Percentiles rank a stretch among this genome's conserved stretches.
These are phyloP conservation scores for Ochropacha duplaris DNA, from an alignment of 2,888 invertebrate genomes.

Conservation along the genomic window DNA sequence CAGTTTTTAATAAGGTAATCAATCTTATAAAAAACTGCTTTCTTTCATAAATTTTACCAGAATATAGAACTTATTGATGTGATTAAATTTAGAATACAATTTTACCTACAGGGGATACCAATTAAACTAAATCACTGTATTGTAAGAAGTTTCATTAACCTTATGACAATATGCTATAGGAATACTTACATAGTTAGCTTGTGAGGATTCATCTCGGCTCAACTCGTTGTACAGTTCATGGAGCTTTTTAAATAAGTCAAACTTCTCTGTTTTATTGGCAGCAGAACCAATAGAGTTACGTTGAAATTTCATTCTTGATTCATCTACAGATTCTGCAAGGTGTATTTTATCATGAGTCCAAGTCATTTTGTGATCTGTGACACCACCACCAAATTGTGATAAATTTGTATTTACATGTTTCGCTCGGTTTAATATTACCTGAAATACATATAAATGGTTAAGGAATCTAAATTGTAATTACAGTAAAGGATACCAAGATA, in stretches of 20 bases:
- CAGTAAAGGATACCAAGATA: slow-evolving; percentile 36
- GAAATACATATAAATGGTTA: slow-evolving; percentile 41
- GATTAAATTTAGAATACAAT: no score
- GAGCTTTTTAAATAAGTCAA: slow-evolving; percentile 79
- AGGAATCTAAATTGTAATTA: slow-evolving; percentile 17
- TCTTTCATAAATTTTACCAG: no score
- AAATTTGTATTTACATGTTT: slow-evolving; percentile 78
- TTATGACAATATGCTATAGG: no score
- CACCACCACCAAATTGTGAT: slow-evolving; percentile 75
- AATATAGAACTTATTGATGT: no score
- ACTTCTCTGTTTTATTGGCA: slow-evolving; percentile 66
- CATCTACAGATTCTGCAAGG: slow-evolving; percentile 76
- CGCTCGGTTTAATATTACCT: slow-evolving; percentile 78
- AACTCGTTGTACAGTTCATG: slow-evolving; percentile 77
- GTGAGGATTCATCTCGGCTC: slow-evolving; percentile 72
- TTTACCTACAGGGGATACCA: no score
- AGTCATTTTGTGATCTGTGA: slow-evolving; percentile 80
- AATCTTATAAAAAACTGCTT: no score
- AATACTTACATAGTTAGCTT: slow-evolving; percentile 72
- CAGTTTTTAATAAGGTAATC: no score
- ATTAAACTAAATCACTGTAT: no score
- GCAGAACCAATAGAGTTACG: slow-evolving; percentile 65
- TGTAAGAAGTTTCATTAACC: no score
- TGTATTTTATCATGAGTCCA: slow-evolving; percentile 81
- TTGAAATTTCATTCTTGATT: slow-evolving; percentile 76